Conservation (phyloP, 2,888 invertebrate species). For the Lypha dubia region DNA sequence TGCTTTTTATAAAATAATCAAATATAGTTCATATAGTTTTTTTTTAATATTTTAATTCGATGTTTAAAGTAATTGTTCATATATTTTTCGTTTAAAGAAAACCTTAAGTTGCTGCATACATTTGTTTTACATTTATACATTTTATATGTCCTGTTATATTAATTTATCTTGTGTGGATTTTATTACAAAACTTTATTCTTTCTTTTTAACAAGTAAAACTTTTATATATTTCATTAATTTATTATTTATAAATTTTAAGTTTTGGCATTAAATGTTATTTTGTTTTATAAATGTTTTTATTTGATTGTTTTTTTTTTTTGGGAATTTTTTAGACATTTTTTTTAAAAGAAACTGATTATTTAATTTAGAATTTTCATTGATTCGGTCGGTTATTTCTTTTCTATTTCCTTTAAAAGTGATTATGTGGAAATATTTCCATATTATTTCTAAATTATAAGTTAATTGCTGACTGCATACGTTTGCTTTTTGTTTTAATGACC, state of each 20-base stretch:
- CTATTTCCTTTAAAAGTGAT: too few species aligned
- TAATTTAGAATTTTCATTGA: not conserved
- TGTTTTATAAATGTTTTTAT: conserved; percentile 25
- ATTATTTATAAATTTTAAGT: conserved; percentile 42
- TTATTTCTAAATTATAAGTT: conserved; percentile 10
- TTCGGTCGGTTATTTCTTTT: not conserved
- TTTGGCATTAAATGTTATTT: conserved; percentile 61
- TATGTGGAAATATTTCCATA: too few species aligned
- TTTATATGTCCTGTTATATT: conserved; percentile 33
- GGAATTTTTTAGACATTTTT: conserved; percentile 42
- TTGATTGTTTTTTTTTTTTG: conserved; percentile 59
- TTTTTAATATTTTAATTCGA: conserved; percentile 41
- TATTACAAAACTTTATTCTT: conserved; percentile 44
- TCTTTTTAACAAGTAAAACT: conserved; percentile 42
- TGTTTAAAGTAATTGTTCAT: conserved; percentile 54
- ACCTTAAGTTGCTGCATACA: conserved; percentile 64
- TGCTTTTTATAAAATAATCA: conserved; percentile 50
- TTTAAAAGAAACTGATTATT: conserved; percentile 60
- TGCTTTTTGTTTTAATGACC: conserved; percentile 52
- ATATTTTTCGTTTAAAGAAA: conserved; percentile 49
- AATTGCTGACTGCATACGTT: not conserved
- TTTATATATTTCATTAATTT: conserved; percentile 48
- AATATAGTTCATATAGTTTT: conserved; percentile 39
- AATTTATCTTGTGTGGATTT: conserved; percentile 6
- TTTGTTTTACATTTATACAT: conserved; percentile 54